These are phyloP conservation scores for Trichosurus vulpecula DNA, from an alignment of 2,797 vertebrate species.

Conservation along the genomic window DNA sequence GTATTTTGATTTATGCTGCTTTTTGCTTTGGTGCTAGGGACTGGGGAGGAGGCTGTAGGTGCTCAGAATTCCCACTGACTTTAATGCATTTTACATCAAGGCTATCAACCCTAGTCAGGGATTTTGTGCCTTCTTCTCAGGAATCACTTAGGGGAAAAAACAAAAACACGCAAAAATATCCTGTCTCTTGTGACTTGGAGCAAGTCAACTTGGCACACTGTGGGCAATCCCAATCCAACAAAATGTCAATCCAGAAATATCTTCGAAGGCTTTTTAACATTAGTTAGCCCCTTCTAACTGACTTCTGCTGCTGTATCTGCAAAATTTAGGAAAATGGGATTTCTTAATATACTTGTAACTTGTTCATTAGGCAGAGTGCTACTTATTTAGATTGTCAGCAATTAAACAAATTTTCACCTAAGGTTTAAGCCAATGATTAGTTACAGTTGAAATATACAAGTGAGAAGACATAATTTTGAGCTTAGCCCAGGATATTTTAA, in stretches of 20 bases:
- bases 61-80: not conserved
- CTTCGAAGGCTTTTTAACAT: conserved; percentile 37
- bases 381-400: conserved; percentile 50
- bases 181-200: conserved; percentile 1
- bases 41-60: not conserved
- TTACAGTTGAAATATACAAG: conserved; percentile 30
- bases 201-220: conserved; percentile 24
- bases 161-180: not conserved
- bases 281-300: conserved; percentile 21
- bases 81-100: conserved; percentile 23
- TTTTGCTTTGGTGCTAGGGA: not conserved
- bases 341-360: conserved; percentile 26
- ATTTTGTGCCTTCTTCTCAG: conserved; percentile 33
- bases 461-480: conserved; percentile 23
- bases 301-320: conserved; percentile 42
- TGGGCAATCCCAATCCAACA: not conserved
- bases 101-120: rapidly evolving
- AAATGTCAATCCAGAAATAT: conserved; percentile 44
- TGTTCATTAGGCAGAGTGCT: conserved; percentile 35
- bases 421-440: conserved; percentile 30
- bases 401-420: conserved; percentile 28
- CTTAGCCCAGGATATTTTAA: conserved; percentile 28
- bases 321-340: conserved; percentile 31
- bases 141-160: not conserved
- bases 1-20: conserved; percentile 44